Conservation (phyloP, 2,113 vertebrate genomes). For the Reinhardtius hippoglossoides region DNA sequence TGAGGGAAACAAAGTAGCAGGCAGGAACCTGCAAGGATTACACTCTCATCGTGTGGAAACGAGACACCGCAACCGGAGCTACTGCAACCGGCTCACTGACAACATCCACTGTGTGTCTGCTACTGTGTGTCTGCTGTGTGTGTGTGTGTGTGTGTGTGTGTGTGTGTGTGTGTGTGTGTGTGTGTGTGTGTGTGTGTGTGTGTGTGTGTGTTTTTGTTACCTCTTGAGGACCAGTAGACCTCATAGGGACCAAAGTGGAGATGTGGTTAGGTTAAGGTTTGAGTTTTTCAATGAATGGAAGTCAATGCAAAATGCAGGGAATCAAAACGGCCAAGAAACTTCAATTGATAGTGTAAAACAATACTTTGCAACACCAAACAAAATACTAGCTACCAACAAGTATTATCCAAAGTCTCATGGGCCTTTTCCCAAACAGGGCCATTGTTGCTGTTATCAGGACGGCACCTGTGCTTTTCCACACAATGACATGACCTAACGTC, state of each 20-base stretch:
- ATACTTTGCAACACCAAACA: too few relatives aligned
- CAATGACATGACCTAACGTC: not conserved
- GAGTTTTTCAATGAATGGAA: too few relatives aligned
- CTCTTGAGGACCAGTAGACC: not conserved
- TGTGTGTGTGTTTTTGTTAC: slow-evolving; percentile 11
- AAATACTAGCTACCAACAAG: not conserved
- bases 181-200: not conserved
- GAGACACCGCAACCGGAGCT: slow-evolving; percentile 54
- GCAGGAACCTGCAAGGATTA: slow-evolving; percentile 75
- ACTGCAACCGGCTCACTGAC: slow-evolving; percentile 49
- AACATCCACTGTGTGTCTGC: slow-evolving; percentile 31
- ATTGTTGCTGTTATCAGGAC: not conserved
- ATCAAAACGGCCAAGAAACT: not conserved
- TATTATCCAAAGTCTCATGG: not conserved
- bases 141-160: slow-evolving; percentile 13
- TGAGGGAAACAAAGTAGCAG: slow-evolving; percentile 69
- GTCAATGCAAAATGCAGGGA: not conserved
- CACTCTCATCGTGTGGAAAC: slow-evolving; percentile 69
- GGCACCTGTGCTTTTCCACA: not conserved
- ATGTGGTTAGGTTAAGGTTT: too few relatives aligned
- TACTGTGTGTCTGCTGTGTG: slow-evolving; percentile 23
- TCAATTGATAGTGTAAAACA: too few relatives aligned
- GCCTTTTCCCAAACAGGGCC: not conserved
- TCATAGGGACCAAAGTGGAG: too few relatives aligned
- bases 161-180: slow-evolving; percentile 12